A percentile compares a stretch with the other conserved stretches of the same genome.
phyloP scores from a whole-genome alignment of 2,797 vertebrate species.

The Spondyliosoma cantharus region DNA sequence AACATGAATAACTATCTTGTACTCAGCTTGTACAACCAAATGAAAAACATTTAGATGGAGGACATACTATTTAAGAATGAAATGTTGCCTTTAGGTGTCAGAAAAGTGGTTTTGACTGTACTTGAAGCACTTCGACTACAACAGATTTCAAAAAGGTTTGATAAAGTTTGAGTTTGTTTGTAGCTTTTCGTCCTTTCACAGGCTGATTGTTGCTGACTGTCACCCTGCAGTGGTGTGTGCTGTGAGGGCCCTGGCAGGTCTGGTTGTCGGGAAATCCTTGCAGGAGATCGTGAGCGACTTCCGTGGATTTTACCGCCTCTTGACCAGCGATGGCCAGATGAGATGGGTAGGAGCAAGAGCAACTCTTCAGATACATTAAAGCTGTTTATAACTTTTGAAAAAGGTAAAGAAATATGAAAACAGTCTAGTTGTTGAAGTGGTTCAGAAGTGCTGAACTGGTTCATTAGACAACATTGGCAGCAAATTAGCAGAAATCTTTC shows the following conservation, averaged over 20 bases:
- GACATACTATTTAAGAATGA: fast-evolving
- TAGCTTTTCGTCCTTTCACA: not conserved
- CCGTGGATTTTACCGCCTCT: constrained; percentile 85
- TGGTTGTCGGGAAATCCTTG: constrained; percentile 82
- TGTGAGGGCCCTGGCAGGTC: constrained; percentile 80
- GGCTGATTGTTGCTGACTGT: not conserved
- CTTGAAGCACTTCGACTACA: not conserved
- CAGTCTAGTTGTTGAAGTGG: not conserved
- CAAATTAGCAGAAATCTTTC: not conserved
- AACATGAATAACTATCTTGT: not conserved
- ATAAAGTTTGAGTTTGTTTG: not conserved
- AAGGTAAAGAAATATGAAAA: not conserved
- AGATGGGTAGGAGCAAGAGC: constrained; percentile 80
- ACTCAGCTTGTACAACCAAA: not conserved
- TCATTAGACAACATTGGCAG: not conserved
- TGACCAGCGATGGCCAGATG: constrained; percentile 87
- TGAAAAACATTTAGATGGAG: not conserved
- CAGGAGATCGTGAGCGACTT: constrained; percentile 86
- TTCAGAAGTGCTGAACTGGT: not conserved
- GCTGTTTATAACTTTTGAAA: too few species aligned
- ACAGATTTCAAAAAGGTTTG: not conserved
- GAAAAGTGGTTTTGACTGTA: not conserved
- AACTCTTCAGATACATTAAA: not conserved
- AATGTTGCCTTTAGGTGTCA: not conserved
- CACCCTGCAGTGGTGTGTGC: constrained; percentile 81